phyloP scores from a whole-genome alignment of 2,113 vertebrate genomes.

The Megatriorchis doriae region DNA sequence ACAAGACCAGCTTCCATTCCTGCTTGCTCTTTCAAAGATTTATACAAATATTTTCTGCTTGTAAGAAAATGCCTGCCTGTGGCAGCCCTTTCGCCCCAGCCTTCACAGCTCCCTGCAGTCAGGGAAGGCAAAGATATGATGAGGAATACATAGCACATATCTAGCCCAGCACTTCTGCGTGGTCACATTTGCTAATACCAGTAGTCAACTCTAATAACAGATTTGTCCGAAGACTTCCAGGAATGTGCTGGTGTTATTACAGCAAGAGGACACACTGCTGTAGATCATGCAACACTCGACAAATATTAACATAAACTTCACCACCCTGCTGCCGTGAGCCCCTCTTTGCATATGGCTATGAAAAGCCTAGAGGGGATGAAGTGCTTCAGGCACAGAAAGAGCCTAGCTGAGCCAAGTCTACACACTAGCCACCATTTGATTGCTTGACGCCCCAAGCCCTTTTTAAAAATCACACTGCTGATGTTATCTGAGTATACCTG shows the following conservation, averaged over 20 bases:
- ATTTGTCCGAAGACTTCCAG: not conserved
- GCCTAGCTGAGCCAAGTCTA: not conserved
- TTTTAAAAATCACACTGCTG: not conserved
- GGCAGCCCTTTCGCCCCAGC: rapidly evolving
- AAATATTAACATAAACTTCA: not conserved
- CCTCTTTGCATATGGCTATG: not conserved
- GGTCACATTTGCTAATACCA: not conserved
- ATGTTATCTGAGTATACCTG: not conserved
- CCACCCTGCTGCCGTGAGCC: rapidly evolving
- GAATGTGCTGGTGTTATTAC: not conserved
- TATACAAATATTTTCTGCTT: not conserved
- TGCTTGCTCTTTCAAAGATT: not conserved
- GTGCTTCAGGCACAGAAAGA: not conserved
- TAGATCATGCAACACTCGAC: not conserved
- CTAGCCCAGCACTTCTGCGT: not conserved
- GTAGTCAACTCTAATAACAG: not conserved
- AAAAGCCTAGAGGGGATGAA: not conserved
- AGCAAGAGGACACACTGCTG: not conserved
- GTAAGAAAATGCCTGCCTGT: not conserved
- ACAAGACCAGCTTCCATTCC: not conserved
- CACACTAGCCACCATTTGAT: not conserved
- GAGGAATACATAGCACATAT: not conserved
- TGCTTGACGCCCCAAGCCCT: not conserved
- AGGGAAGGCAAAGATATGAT: not conserved
- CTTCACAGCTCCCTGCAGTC: not conserved